These are phyloP conservation scores for Tipula vernalis DNA, from an alignment of 2,888 invertebrate species.

Conservation along the genomic window DNA sequence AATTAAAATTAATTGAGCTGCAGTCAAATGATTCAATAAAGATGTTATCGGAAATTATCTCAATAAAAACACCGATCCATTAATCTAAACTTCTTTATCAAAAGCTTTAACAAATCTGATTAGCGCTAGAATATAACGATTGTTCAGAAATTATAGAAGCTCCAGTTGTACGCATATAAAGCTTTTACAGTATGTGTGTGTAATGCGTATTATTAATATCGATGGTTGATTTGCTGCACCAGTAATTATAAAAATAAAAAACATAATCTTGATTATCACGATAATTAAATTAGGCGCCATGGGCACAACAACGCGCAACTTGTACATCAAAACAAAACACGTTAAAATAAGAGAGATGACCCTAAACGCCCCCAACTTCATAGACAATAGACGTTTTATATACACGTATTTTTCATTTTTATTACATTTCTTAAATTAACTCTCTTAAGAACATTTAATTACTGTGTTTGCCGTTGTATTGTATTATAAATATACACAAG, in stretches of 20 bases:
- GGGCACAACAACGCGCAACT: neutral
- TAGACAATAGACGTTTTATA: neutral
- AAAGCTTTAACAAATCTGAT: too few relatives aligned
- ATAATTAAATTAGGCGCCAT: conserved; percentile 4
- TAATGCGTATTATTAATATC: neutral
- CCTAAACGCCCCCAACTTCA: neutral
- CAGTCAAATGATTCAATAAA: too few relatives aligned
- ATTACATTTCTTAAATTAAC: neutral
- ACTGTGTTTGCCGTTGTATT: neutral
- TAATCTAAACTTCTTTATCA: too few relatives aligned
- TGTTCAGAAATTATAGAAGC: too few relatives aligned
- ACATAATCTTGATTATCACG: neutral
- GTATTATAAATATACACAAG: neutral
- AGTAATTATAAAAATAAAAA: neutral
- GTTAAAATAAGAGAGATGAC: neutral
- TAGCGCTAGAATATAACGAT: too few relatives aligned
- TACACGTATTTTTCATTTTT: neutral
- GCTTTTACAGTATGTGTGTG: too few relatives aligned
- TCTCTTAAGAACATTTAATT: neutral
- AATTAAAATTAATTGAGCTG: too few relatives aligned
- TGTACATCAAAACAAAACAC: neutral
- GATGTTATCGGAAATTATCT: too few relatives aligned
- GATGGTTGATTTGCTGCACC: neutral
- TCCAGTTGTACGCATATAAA: too few relatives aligned
- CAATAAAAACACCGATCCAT: too few relatives aligned